A percentile compares a stretch with the other conserved stretches of the same genome.
Evolutionary conservation across 2,888 invertebrate genomes (phyloP).

Genomic region (Lycocerus yunnanus): DNA sequence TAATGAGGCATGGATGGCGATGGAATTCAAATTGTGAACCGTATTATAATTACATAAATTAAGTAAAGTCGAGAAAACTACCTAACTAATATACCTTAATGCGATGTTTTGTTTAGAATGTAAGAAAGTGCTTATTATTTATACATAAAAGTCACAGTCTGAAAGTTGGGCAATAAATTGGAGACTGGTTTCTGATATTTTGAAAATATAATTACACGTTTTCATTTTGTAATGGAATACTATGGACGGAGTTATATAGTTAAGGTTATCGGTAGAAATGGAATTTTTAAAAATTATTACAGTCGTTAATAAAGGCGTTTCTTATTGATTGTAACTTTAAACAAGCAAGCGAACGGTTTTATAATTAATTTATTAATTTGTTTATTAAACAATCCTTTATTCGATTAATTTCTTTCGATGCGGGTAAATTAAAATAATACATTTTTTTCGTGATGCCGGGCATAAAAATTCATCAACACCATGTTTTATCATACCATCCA

Average conservation of each 20-base stretch:
- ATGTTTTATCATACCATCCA: conserved; percentile 41
- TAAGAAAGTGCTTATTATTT: conserved; percentile 21
- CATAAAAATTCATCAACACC: conserved; percentile 6
- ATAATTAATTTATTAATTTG: conserved; percentile 20
- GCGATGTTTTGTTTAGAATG: conserved; percentile 46
- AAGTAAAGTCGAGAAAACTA: conserved; percentile 55
- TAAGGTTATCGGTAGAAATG: conserved; percentile 31
- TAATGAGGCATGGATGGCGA: conserved; percentile 48
- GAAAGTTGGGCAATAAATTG: conserved; percentile 61
- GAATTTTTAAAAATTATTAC: conserved; percentile 24
- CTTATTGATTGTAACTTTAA: conserved; percentile 18
- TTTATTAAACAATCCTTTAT: background rate
- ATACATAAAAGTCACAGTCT: conserved; percentile 42
- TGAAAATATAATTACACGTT: conserved; percentile 55
- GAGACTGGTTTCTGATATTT: conserved; percentile 57
- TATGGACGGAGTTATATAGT: conserved; percentile 39
- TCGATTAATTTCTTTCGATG: background rate
- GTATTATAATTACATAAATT: conserved; percentile 54
- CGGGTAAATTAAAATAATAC: background rate
- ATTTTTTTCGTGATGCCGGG: background rate
- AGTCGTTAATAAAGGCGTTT: conserved; percentile 24
- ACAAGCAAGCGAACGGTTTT: background rate
- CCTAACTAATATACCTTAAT: conserved; percentile 56
- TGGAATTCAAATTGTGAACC: conserved; percentile 44
- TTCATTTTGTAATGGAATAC: conserved; percentile 55